phyloP scores from a whole-genome alignment of 1,140 invertebrate species.

The Bombus pyrosoma region DNA sequence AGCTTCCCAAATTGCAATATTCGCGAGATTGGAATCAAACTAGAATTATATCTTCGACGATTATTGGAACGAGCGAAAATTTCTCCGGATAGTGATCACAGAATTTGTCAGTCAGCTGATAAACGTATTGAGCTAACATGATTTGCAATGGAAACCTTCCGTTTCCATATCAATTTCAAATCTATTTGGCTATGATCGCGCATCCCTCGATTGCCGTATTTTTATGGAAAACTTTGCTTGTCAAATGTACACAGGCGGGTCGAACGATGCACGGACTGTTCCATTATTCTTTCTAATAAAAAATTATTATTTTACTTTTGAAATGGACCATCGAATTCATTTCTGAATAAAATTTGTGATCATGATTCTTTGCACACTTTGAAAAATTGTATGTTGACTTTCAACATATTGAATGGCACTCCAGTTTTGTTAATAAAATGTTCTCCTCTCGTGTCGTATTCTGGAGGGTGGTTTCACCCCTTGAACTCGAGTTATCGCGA shows the following conservation, averaged over 20 bases:
- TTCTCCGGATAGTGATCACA: background rate
- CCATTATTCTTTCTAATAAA: background rate
- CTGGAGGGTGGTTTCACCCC: too few species aligned
- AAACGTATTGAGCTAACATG: background rate
- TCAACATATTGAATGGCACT: too few species aligned
- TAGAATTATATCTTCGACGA: background rate
- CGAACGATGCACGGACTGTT: too few species aligned
- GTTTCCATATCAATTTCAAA: slow-evolving; percentile 51
- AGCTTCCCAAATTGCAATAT: background rate
- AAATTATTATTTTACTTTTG: background rate
- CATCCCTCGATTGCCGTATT: background rate
- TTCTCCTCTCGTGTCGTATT: too few species aligned
- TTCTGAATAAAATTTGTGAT: too few species aligned
- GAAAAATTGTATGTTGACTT: too few species aligned
- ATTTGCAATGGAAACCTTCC: slow-evolving; percentile 9
- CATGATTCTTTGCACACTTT: too few species aligned
- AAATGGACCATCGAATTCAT: background rate
- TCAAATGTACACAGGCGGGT: background rate
- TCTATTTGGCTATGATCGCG: background rate
- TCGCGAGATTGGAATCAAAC: background rate
- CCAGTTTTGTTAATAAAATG: too few species aligned
- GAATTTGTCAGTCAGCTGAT: background rate
- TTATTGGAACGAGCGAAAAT: background rate
- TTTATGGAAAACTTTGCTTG: background rate
- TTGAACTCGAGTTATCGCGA: too few species aligned